These are phyloP conservation scores for Pogonomyrmex californicus DNA, from an alignment of 1,140 invertebrate genomes.

Conservation along the genomic window DNA sequence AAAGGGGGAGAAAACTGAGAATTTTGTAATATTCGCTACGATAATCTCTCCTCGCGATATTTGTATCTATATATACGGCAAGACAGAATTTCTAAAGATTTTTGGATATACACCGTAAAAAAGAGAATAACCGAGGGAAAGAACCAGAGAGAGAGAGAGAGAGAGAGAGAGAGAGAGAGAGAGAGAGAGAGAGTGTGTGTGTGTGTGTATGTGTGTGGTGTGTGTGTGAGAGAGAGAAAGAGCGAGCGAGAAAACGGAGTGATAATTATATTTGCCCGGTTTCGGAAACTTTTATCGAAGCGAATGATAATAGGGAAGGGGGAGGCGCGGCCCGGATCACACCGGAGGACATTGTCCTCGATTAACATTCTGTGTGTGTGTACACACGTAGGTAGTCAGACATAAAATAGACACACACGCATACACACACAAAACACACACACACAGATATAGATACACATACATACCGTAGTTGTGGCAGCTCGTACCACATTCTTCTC, in stretches of 20 bases:
- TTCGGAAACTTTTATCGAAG: slow-evolving; percentile 62
- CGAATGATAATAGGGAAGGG: not conserved
- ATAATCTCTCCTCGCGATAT: slow-evolving; percentile 48
- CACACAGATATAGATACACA: slow-evolving; percentile 18
- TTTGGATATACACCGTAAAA: slow-evolving; percentile 65
- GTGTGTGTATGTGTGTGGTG: too few species aligned
- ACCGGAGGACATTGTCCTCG: slow-evolving; percentile 53
- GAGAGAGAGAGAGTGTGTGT: not conserved
- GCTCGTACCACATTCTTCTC: slow-evolving; percentile 50
- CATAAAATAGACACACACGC: not conserved
- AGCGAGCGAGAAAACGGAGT: slow-evolving; percentile 4
- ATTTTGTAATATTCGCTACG: slow-evolving; percentile 52
- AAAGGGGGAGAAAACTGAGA: not conserved
- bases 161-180: slow-evolving; percentile 20
- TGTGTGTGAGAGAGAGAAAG: too few species aligned
- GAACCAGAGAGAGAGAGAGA: too few species aligned
- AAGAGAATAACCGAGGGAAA: too few species aligned
- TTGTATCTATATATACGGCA: slow-evolving; percentile 33
- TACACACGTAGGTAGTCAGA: slow-evolving; percentile 18
- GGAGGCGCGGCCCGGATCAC: slow-evolving; percentile 45
- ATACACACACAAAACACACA: not conserved
- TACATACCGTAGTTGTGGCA: slow-evolving; percentile 44
- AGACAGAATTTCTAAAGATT: slow-evolving; percentile 74
- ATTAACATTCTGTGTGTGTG: slow-evolving; percentile 8
- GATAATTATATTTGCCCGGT: slow-evolving; percentile 66